phyloP scores from a whole-genome alignment of 2,797 vertebrate species.

The Masticophis lateralis region DNA sequence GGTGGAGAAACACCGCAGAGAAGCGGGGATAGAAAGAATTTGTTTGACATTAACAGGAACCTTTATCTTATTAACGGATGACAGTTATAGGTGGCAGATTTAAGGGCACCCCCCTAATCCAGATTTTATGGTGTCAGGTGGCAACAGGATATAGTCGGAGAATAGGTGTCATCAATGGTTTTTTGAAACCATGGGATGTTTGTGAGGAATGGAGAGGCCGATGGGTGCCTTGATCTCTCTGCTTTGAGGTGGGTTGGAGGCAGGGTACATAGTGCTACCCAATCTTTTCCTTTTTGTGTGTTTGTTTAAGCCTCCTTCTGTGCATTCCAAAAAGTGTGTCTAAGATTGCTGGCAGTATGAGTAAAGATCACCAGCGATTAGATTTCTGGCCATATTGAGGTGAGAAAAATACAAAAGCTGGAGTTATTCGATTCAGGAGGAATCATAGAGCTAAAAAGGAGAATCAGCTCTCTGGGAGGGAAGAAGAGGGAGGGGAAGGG shows the following conservation, averaged over 20 bases:
- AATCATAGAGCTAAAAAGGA: not conserved
- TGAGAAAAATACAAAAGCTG: not conserved
- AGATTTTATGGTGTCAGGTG: not conserved
- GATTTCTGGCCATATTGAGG: not conserved
- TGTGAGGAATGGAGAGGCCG: not conserved
- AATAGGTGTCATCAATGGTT: not conserved
- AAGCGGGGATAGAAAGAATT: not conserved
- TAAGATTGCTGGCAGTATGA: not conserved
- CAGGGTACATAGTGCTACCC: not conserved
- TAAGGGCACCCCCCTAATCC: not conserved
- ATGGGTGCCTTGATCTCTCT: not conserved
- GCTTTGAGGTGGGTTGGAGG: not conserved
- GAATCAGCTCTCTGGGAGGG: not conserved
- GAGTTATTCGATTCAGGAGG: not conserved
- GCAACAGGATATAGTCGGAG: not conserved
- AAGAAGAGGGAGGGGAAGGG: not conserved
- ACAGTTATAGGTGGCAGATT: not conserved
- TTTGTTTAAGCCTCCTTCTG: not conserved
- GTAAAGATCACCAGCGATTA: not conserved
- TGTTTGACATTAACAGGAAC: not conserved
- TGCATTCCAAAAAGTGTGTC: not conserved
- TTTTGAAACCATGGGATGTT: not conserved
- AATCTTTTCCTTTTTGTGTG: not conserved
- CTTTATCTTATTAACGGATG: not conserved
- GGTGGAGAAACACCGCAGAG: not conserved